Conservation (phyloP, 1,140 invertebrate species). For the Frieseomelitta varia region DNA sequence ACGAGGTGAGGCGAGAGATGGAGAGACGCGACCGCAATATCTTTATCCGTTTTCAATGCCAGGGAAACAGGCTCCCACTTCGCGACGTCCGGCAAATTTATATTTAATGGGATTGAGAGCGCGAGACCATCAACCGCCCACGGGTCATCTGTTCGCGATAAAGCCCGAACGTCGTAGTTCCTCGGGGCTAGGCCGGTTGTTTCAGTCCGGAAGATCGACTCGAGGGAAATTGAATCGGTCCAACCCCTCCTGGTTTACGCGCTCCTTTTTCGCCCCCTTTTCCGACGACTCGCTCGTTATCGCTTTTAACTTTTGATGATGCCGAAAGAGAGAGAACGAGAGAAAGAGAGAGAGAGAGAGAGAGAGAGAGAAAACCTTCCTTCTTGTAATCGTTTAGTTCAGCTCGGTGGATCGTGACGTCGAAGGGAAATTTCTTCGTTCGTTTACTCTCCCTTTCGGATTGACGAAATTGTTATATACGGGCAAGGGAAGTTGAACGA, state of each 20-base stretch:
- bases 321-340: too few species aligned
- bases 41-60: constrained; percentile 59
- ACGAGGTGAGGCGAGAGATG: constrained; percentile 56
- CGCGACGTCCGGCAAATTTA: constrained; percentile 59
- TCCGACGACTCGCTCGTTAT: constrained; percentile 4
- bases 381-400: not conserved
- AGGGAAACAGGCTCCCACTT: constrained; percentile 21
- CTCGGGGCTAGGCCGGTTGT: not conserved
- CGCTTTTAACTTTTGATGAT: constrained; percentile 31
- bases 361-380: too few species aligned
- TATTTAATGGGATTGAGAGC: constrained; percentile 64
- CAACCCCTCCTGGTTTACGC: not conserved
- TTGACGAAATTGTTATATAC: constrained; percentile 16
- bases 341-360: too few species aligned
- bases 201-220: constrained; percentile 3
- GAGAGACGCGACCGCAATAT: constrained; percentile 70
- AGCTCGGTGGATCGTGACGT: not conserved
- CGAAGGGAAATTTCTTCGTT: not conserved
- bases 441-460: not conserved
- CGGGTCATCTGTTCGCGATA: not conserved
- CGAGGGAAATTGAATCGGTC: constrained; percentile 2
- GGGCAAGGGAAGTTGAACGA: not conserved
- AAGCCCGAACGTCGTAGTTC: not conserved
- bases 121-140: not conserved
- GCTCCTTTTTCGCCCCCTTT: too few species aligned